Base-by-base conservation (phyloP, 2,888 invertebrate species). In the Cylloceria caligata region DNA sequence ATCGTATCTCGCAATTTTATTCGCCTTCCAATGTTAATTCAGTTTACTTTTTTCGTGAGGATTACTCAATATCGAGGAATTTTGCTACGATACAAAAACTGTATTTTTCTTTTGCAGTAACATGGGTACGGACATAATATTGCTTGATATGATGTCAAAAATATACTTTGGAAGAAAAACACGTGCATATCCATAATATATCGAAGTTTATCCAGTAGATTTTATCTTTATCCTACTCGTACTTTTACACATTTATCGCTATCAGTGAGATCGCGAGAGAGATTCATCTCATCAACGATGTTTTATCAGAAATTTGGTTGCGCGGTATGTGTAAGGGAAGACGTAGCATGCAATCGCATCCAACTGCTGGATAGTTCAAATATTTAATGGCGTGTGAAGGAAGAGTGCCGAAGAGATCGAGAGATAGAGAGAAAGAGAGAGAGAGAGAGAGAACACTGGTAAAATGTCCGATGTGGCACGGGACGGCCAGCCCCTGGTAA, bases 381-480 rank as follows among this genome's bases (percentile, higher is more conserved):
- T 64, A 39, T 64, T 64, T 64, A 64, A 64, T n/a, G 42, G 21
- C 24, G 24, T 5, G 36, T 3, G 21, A 13, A 62, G 64, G 21
- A 24, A 24, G 42, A 64, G 39, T 65, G 21, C 9, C 36, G 9
- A 27, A 13, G 21, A 62, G 24, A n/a, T 5, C 30, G 30, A 30
- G 30, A 5, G 3, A 30, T 3, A 30, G 30, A 5, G 30, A 30
- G 30, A 30, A 5, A 30, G 30, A 30, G 30, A 30, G 30, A 30
- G 30, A 30, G 5, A 30, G 30, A 5, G 30, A 30, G 30, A 5
- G n/a, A 6, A 30, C 65, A 6, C 55, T 67, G 75, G 52, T 67
- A 47, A 76, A 81, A 81, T 76, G 76, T 77, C 72, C 67, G 69
- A 57, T 72, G 68, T 75, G 65, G 24, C 76, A 75, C 60, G 81